Evolutionary conservation across 2,888 invertebrate genomes (phyloP).

Genomic region (Tribolium freemani): DNA sequence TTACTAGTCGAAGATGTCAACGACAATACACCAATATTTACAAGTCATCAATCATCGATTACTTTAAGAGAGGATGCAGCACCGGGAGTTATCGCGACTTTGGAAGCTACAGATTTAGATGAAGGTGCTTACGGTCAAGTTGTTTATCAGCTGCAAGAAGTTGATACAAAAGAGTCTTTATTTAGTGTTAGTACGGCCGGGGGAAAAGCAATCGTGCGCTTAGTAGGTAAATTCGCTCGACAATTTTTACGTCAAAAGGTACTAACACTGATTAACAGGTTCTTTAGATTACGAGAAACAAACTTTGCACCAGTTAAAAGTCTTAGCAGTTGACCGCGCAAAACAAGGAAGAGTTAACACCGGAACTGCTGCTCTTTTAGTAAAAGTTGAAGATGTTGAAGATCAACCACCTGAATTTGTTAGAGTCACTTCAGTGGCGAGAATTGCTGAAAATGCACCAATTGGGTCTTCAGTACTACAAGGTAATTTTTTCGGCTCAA

Average conservation of each 20-base stretch:
- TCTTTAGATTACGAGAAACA: slow-evolving; percentile 88
- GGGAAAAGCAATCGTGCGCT: slow-evolving; percentile 86
- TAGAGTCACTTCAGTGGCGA: slow-evolving; percentile 87
- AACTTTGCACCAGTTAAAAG: slow-evolving; percentile 86
- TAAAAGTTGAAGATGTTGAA: slow-evolving; percentile 90
- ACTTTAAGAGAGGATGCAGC: slow-evolving; percentile 84
- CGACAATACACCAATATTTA: slow-evolving; percentile 91
- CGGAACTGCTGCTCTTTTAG: slow-evolving; percentile 88
- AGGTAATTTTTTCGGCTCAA: slow-evolving; percentile 70
- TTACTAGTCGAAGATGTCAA: slow-evolving; percentile 92
- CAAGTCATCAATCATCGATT: slow-evolving; percentile 86
- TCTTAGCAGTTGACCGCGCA: slow-evolving; percentile 87
- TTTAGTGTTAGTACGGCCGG: slow-evolving; percentile 88
- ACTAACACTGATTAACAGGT: slow-evolving; percentile 49
- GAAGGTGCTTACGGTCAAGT: slow-evolving; percentile 95
- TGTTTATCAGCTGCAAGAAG: slow-evolving; percentile 86
- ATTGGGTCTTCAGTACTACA: slow-evolving; percentile 87
- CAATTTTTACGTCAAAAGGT: not conserved
- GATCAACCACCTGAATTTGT: slow-evolving; percentile 94
- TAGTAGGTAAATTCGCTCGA: slow-evolving; percentile 72
- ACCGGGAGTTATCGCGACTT: slow-evolving; percentile 81
- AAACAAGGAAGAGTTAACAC: slow-evolving; percentile 88
- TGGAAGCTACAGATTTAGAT: slow-evolving; percentile 91
- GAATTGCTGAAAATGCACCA: slow-evolving; percentile 87
- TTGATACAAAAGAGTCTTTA: slow-evolving; percentile 81